phyloP scores from a whole-genome alignment of 2,797 vertebrate genomes.

The Cichlasoma orientale region DNA sequence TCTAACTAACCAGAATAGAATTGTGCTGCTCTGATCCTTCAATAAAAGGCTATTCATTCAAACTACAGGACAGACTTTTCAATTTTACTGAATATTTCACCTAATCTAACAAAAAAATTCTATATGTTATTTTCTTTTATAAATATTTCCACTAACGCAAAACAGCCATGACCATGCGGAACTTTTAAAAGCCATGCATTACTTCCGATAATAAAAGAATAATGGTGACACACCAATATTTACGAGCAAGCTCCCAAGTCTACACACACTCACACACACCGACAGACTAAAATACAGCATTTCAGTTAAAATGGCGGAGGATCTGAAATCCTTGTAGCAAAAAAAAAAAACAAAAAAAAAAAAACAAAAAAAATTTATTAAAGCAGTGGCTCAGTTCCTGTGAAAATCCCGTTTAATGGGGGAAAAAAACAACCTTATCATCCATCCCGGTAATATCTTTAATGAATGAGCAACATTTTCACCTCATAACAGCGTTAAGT shows the following conservation, averaged over 20 bases:
- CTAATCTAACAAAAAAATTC: background rate
- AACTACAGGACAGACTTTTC: background rate
- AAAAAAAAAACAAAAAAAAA: constrained; percentile 41
- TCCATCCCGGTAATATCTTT: constrained; percentile 38
- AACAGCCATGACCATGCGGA: constrained; percentile 50
- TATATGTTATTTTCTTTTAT: background rate
- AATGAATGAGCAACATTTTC: constrained; percentile 57
- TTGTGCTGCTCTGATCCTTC: background rate
- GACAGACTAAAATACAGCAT: constrained; percentile 55
- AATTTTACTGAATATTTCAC: background rate
- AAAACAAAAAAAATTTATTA: constrained; percentile 29
- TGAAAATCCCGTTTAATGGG: constrained; percentile 46
- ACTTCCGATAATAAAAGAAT: constrained; percentile 36
- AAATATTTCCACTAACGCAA: background rate
- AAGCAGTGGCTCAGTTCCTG: constrained; percentile 43
- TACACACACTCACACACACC: constrained; percentile 23
- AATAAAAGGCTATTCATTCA: background rate
- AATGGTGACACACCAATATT: constrained; percentile 41
- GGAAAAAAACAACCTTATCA: constrained; percentile 52
- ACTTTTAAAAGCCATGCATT: constrained; percentile 55
- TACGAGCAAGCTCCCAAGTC: constrained; percentile 28
- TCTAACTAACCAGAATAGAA: background rate
- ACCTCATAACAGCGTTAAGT: constrained; percentile 18
- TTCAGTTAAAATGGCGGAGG: constrained; percentile 82
- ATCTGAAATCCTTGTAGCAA: constrained; percentile 57